These are phyloP conservation scores for Pteronotus mesoamericanus DNA, from an alignment of 2,797 vertebrate genomes.

Conservation along the genomic window DNA sequence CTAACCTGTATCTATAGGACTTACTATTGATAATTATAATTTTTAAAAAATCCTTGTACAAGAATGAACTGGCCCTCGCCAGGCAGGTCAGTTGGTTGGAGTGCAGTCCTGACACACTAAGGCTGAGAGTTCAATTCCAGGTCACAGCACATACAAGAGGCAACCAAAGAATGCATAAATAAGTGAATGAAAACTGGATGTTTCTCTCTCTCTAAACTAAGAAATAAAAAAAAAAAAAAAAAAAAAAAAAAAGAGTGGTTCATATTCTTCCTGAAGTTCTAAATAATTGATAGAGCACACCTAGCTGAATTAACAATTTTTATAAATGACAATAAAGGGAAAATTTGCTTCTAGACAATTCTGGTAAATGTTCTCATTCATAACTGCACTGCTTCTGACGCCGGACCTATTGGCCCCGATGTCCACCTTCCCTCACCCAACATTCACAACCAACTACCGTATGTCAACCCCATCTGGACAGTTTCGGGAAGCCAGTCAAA, in stretches of 20 bases:
- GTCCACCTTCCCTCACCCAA: background rate
- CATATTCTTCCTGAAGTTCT: background rate
- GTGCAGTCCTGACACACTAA: background rate
- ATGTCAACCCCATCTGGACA: background rate
- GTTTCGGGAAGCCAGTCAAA: background rate
- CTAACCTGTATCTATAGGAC: background rate
- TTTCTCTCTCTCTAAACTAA: background rate
- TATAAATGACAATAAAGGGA: slow-evolving; percentile 30
- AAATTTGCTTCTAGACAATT: slow-evolving; percentile 5
- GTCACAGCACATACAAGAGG: background rate
- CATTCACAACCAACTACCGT: background rate
- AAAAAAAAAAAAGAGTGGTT: background rate
- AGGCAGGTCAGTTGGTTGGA: background rate
- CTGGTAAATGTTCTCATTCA: background rate
- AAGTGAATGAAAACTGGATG: background rate
- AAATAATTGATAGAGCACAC: background rate
- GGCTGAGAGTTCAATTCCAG: background rate
- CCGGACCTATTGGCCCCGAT: background rate
- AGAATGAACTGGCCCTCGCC: background rate
- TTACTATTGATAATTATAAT: background rate
- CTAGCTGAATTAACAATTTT: background rate
- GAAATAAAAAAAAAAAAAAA: background rate
- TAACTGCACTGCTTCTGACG: background rate
- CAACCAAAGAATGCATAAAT: background rate
- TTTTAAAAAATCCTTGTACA: background rate